These are phyloP conservation scores for Arizona elegans DNA, from an alignment of 2,113 vertebrate genomes.

Conservation along the genomic window DNA sequence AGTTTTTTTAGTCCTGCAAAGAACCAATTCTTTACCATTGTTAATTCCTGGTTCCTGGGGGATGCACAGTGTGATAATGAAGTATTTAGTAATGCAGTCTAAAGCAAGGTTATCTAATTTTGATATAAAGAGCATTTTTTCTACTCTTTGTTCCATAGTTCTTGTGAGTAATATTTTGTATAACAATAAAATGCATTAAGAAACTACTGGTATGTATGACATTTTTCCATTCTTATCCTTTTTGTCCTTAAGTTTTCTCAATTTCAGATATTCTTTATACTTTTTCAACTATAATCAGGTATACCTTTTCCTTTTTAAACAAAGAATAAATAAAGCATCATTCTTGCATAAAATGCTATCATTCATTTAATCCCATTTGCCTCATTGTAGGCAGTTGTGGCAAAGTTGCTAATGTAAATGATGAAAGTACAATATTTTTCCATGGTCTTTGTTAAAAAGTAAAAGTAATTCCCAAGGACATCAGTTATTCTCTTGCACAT, in stretches of 20 bases:
- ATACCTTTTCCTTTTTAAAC: neutral
- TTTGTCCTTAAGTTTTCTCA: neutral
- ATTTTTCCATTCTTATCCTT: neutral
- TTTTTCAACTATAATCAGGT: neutral
- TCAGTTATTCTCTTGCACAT: neutral
- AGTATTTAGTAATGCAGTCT: neutral
- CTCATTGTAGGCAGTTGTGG: neutral
- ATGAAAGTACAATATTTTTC: neutral
- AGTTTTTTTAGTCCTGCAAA: neutral
- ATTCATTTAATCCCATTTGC: neutral
- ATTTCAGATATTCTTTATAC: neutral
- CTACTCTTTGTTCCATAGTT: neutral
- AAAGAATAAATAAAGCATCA: neutral
- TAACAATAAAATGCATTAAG: constrained; percentile 50
- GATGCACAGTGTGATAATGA: neutral
- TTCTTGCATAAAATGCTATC: neutral
- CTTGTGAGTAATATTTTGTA: constrained; percentile 42
- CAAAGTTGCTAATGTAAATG: neutral
- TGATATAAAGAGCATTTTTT: neutral
- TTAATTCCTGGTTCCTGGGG: neutral
- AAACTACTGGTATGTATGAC: constrained; percentile 6
- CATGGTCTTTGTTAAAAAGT: neutral
- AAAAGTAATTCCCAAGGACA: neutral
- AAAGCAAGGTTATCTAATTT: neutral
- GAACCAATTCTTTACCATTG: neutral